Conservation (phyloP, 2,888 invertebrate species). For the Clepsis dumicolana region DNA sequence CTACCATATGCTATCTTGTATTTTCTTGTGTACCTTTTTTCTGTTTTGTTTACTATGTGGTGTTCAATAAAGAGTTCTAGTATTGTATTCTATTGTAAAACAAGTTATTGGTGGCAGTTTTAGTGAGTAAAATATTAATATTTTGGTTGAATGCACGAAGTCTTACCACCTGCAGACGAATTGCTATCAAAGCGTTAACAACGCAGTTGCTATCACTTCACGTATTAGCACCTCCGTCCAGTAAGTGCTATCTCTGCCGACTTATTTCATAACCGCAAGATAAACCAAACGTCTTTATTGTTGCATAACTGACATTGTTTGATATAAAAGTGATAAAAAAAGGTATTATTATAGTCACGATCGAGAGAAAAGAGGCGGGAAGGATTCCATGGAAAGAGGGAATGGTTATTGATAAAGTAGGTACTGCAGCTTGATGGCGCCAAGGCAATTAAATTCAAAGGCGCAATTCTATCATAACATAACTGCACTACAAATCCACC, state of each 20-base stretch:
- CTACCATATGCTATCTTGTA: no score
- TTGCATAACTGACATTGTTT: conserved; percentile 59
- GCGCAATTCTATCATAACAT: no score
- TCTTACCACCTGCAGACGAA: neutral
- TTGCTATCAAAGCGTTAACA: neutral
- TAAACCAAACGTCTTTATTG: conserved; percentile 51
- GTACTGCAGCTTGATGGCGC: no score
- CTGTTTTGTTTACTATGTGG: no score
- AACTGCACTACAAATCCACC: no score
- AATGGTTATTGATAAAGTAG: neutral
- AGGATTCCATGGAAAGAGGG: neutral
- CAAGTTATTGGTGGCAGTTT: no score
- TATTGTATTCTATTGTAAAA: no score
- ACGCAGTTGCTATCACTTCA: neutral
- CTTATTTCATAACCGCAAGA: conserved; percentile 63
- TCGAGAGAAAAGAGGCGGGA: conserved; percentile 11
- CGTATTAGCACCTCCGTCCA: conserved; percentile 20
- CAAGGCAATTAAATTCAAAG: no score
- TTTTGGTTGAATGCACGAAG: no score
- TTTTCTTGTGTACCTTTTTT: no score
- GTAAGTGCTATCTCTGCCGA: conserved; percentile 65
- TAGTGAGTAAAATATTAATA: no score
- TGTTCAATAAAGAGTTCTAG: no score
- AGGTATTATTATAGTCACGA: conserved; percentile 30
- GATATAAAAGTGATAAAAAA: conserved; percentile 54